Evolutionary conservation across 2,888 invertebrate species (phyloP), one percentile per base, ranked within the genome.

Genomic region (Pollenia angustigena): DNA sequence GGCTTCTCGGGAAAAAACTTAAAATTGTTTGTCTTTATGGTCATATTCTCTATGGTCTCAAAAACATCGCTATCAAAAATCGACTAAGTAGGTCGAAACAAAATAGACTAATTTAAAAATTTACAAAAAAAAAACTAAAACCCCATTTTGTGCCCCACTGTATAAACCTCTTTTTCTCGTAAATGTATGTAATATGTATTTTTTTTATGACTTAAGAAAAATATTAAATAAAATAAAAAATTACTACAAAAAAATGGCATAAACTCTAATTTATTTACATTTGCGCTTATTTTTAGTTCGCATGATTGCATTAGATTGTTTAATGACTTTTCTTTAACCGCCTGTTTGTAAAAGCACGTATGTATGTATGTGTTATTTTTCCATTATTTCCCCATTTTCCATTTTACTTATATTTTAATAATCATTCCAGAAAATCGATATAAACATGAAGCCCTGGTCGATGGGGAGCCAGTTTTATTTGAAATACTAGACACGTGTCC

Each of bases 401-500:
- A 79, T 46, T 50, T 68, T 66, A 68, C 7, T 76, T 42, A n/a
- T 69, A 54, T 64, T 52, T 69, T 76, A 64, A 75, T 40, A 82
- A 81, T 50, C 79, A 84, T 95, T 95, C 88, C 95, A 97, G 98
- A 98, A 93, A 97, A 96, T 93, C 96, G 97, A 93, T 98, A 98
- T 93, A 98, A 97, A 91, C 97, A 98, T 93, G 98, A 98, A 93
- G 96, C 97, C 32, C 94, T 97, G 91, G 95, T 98, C 85, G 97
- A 98, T 90, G 96, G 97, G 14, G 98, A 98, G 91, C 97, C 98
- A 16, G 96, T 98, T 86, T 95, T 98, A 54, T 97, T 97, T 91
- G 98, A 98, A 94, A 97, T 98, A 90, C 94, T 98, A 90, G 98
- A 98, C 93, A 97, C 97, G 69, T 97, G 97, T 96, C 97, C 81